Percentiles rank a stretch among this genome's conserved stretches.
Evolutionary conservation across 2,113 vertebrate genomes (phyloP).

Genomic region (Anser brachyrhynchus): DNA sequence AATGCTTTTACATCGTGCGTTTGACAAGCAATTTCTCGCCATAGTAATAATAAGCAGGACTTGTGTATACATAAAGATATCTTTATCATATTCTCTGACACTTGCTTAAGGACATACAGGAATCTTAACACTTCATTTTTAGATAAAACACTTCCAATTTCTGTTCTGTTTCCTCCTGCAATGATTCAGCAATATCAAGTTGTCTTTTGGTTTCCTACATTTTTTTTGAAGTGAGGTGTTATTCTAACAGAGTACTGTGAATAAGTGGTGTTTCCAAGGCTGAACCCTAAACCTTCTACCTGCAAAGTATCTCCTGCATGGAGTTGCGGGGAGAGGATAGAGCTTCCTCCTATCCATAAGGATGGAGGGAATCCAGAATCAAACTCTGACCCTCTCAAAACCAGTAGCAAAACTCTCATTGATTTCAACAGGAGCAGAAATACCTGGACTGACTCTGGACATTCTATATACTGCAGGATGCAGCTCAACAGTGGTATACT

Average conservation of each 20-base stretch:
- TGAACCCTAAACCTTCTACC: neutral
- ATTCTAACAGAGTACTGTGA: too few species aligned
- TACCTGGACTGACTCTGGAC: neutral
- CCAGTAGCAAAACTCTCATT: neutral
- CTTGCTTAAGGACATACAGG: constrained; percentile 5
- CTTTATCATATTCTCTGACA: neutral
- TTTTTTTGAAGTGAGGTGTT: too few species aligned
- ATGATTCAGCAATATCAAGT: neutral
- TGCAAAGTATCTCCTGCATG: neutral
- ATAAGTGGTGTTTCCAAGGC: neutral
- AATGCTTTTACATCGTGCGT: neutral
- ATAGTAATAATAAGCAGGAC: neutral
- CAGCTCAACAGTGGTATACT: neutral
- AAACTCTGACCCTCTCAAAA: neutral
- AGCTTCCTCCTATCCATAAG: neutral
- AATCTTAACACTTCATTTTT: constrained; percentile 3
- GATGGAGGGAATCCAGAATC: neutral
- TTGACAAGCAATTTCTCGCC: constrained; percentile 9
- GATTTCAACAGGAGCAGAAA: neutral
- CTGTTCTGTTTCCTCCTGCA: neutral
- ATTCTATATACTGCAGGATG: neutral
- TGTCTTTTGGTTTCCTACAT: neutral
- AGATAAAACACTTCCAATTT: neutral
- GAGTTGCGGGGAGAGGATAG: neutral
- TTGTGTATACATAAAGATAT: neutral